These are phyloP conservation scores for Psammodynastes pulverulentus DNA, from an alignment of 2,113 vertebrate species.

Conservation along the genomic window DNA sequence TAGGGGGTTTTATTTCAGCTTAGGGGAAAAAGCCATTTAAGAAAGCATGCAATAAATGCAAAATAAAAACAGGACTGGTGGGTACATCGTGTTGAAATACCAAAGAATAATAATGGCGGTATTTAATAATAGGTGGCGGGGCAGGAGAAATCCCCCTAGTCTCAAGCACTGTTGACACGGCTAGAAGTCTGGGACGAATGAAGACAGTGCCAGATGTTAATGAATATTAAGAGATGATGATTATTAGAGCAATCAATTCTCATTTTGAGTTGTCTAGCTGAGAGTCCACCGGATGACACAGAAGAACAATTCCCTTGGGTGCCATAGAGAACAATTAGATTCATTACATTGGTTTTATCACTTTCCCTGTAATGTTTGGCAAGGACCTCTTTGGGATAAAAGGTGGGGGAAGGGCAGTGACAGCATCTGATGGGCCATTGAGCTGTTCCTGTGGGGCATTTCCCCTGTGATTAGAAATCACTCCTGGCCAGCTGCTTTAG, in stretches of 20 bases:
- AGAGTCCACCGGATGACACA: slow-evolving; percentile 16
- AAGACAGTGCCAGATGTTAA: slow-evolving; percentile 21
- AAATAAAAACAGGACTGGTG: neutral
- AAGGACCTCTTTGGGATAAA: neutral
- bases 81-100: neutral
- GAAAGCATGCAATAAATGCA: neutral
- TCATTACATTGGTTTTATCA: slow-evolving; percentile 32
- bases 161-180: slow-evolving; percentile 17
- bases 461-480: slow-evolving; percentile 29
- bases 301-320: slow-evolving; percentile 6
- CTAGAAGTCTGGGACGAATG: slow-evolving; percentile 9
- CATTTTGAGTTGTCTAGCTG: slow-evolving; percentile 28
- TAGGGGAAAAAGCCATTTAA: neutral
- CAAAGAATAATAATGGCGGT: neutral
- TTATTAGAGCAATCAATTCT: slow-evolving; percentile 12
- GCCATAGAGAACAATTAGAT: slow-evolving; percentile 2
- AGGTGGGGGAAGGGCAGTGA: neutral
- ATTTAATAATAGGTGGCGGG: neutral
- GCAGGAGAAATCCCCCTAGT: neutral
- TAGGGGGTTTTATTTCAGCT: neutral
- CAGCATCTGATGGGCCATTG: slow-evolving; percentile 14
- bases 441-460: slow-evolving; percentile 35
- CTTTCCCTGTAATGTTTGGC: slow-evolving; percentile 28
- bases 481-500: slow-evolving; percentile 30
- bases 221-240: slow-evolving; percentile 15